Evolutionary conservation across 2,113 vertebrate genomes (phyloP).

Genomic region (Chaetodon auriga): DNA sequence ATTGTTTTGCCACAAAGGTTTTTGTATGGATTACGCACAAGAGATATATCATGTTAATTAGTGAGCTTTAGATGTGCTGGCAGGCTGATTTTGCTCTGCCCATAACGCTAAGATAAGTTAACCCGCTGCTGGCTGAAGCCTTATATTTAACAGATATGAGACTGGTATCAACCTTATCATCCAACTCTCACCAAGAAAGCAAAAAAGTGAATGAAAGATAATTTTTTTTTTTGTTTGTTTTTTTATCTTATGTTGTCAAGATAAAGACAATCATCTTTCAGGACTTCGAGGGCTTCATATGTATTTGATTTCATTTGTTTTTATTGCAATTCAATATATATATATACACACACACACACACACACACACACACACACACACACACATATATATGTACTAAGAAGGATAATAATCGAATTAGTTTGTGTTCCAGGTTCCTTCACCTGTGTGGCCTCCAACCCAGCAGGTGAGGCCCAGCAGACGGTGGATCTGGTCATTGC

Average conservation of each 20-base stretch:
- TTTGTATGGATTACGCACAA: neutral
- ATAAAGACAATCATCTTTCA: neutral
- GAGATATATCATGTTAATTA: neutral
- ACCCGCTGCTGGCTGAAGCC: neutral
- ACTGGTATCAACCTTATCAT: neutral
- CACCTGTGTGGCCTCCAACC: constrained; percentile 97
- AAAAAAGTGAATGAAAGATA: neutral
- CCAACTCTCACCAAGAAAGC: neutral
- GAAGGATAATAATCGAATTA: neutral
- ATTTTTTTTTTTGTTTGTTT: neutral
- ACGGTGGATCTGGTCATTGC: constrained; percentile 93
- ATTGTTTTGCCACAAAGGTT: neutral
- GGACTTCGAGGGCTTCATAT: neutral
- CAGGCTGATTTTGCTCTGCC: neutral
- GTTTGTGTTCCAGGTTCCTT: constrained; percentile 87
- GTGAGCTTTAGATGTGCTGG: constrained; percentile 1
- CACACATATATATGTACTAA: too few species aligned
- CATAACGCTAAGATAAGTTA: constrained; percentile 17
- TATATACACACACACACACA: too few species aligned
- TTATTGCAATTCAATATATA: too few species aligned
- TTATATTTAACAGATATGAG: neutral
- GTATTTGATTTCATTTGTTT: too few species aligned
- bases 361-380: too few species aligned
- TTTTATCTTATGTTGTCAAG: neutral
- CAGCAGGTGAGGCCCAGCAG: constrained; percentile 96